These are phyloP conservation scores for Catalaphyllia jardinei DNA, from an alignment of 64 coral and sea anemone species.

Conservation along the genomic window DNA sequence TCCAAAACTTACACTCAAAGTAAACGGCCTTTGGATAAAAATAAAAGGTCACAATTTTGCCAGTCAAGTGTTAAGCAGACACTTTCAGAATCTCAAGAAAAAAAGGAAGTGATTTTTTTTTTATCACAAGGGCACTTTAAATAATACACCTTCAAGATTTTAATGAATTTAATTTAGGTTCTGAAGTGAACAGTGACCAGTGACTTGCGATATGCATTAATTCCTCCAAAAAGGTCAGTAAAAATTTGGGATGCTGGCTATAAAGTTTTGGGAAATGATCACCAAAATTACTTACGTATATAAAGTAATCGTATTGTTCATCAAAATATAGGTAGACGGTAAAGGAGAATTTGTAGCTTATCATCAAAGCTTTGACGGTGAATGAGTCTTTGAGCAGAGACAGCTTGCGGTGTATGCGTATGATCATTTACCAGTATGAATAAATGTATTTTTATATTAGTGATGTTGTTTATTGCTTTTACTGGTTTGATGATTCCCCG, in stretches of 20 bases:
- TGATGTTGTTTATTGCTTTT: background rate
- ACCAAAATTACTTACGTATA: background rate
- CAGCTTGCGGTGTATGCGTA: background rate
- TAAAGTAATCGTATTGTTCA: too few relatives aligned
- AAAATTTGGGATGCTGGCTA: background rate
- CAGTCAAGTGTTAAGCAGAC: too few relatives aligned
- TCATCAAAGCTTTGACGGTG: background rate
- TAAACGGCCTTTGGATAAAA: too few relatives aligned
- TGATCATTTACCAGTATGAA: background rate
- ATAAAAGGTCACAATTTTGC: too few relatives aligned
- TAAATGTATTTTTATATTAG: conserved; percentile 33
- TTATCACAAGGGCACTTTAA: too few relatives aligned
- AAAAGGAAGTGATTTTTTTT: too few relatives aligned
- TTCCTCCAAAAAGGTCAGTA: background rate
- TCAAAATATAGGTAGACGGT: background rate
- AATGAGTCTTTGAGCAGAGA: too few relatives aligned
- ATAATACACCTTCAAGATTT: background rate
- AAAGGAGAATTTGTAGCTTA: background rate
- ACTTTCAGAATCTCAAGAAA: too few relatives aligned
- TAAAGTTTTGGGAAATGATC: background rate
- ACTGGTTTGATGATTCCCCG: background rate
- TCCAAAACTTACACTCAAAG: too few relatives aligned
- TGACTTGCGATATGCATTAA: background rate
- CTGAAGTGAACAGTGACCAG: background rate
- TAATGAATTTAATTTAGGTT: background rate